These are phyloP conservation scores for Oscheius sp. DNA, from an alignment of 1,140 invertebrate species.

Conservation along the genomic window DNA sequence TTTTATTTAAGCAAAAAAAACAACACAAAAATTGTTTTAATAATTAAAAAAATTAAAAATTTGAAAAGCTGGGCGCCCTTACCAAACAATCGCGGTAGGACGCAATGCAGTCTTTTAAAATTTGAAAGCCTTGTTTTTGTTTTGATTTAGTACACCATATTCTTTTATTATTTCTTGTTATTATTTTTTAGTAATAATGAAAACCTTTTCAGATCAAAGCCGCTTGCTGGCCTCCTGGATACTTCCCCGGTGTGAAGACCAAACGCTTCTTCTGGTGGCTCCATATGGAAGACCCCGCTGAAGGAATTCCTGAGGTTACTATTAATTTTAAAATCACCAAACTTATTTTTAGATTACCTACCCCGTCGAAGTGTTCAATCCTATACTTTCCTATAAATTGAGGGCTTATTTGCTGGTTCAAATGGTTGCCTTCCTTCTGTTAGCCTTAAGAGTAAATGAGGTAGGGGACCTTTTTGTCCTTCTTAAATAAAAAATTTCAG, in stretches of 20 bases:
- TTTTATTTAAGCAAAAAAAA: too few species aligned
- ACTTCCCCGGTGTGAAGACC: constrained; percentile 52
- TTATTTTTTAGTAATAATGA: too few species aligned
- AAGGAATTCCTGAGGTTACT: constrained; percentile 55
- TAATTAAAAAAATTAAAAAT: too few species aligned
- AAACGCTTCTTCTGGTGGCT: constrained; percentile 54
- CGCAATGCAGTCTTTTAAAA: too few species aligned
- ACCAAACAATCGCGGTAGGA: too few species aligned
- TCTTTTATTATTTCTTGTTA: too few species aligned
- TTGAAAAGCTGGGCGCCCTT: too few species aligned
- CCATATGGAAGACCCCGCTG: constrained; percentile 43
- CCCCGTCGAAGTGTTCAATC: background rate
- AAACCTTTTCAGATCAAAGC: constrained; percentile 42
- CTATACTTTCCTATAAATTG: background rate
- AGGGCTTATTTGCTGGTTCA: background rate
- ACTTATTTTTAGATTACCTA: background rate
- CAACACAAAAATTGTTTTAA: too few species aligned
- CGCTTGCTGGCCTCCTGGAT: constrained; percentile 54
- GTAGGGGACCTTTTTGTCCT: background rate
- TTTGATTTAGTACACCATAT: too few species aligned
- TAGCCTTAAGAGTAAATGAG: background rate
- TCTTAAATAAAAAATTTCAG: background rate
- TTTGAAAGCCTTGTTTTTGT: too few species aligned
- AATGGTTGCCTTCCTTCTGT: background rate
- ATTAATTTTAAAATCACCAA: background rate